Percentiles rank a stretch among this genome's conserved stretches.
phyloP scores from a whole-genome alignment of 1,140 invertebrate genomes.

The Aphelenchoides fujianensis region DNA sequence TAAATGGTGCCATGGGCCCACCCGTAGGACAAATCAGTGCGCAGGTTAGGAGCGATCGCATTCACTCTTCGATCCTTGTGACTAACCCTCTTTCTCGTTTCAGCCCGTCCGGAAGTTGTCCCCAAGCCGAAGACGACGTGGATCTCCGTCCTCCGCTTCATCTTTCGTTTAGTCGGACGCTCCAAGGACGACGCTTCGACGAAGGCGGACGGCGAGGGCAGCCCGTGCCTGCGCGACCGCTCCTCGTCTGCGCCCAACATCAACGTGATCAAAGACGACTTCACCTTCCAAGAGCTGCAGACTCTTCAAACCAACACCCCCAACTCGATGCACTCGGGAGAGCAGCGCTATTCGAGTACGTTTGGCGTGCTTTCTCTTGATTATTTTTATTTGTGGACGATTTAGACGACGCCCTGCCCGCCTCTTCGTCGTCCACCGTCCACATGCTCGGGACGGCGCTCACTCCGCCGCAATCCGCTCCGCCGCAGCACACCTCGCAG shows the following conservation, averaged over 20 bases:
- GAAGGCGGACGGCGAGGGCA: not conserved
- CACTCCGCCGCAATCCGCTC: slow-evolving; percentile 56
- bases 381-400: too few relatives aligned
- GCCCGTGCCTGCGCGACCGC: slow-evolving; percentile 31
- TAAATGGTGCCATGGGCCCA: too few relatives aligned
- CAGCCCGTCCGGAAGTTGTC: not conserved
- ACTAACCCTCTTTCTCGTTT: too few relatives aligned
- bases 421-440: slow-evolving; percentile 12
- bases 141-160: not conserved
- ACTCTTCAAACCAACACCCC: slow-evolving; percentile 37
- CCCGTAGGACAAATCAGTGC: too few relatives aligned
- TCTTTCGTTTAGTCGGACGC: not conserved
- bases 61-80: too few relatives aligned
- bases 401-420: slow-evolving; percentile 10
- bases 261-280: slow-evolving; percentile 47
- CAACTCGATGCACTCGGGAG: slow-evolving; percentile 37
- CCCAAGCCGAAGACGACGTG: not conserved
- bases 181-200: not conserved
- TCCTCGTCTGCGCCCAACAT: slow-evolving; percentile 52
- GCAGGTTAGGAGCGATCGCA: too few relatives aligned
- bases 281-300: slow-evolving; percentile 34
- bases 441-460: slow-evolving; percentile 27
- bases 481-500: slow-evolving; percentile 51
- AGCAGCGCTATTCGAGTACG: slow-evolving; percentile 31
- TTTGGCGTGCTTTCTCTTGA: too few relatives aligned